A percentile compares a stretch with the other conserved stretches of the same genome.
Evolutionary conservation across 92 coral and sea anemone species (phyloP).

Genomic region (Nematostella vectensis): DNA sequence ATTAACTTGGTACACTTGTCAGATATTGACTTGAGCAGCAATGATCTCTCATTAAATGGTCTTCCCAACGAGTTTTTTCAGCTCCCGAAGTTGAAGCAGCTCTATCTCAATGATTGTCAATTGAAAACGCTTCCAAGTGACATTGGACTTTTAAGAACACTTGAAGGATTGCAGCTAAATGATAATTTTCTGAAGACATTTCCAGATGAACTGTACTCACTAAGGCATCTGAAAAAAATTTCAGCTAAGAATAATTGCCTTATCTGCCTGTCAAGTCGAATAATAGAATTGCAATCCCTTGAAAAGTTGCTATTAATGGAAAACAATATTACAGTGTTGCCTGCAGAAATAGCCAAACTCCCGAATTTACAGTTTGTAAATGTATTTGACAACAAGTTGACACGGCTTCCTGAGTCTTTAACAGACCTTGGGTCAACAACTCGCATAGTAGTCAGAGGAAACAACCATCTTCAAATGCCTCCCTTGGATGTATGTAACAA

Average conservation of each 20-base stretch:
- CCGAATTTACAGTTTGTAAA: slow-evolving; percentile 39
- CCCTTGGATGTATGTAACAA: slow-evolving; percentile 70
- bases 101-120: slow-evolving; percentile 59
- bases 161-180: slow-evolving; percentile 57
- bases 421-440: slow-evolving; percentile 36
- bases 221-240: slow-evolving; percentile 50
- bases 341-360: slow-evolving; percentile 61
- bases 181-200: slow-evolving; percentile 40
- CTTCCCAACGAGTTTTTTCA: slow-evolving; percentile 51
- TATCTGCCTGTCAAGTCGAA: slow-evolving; percentile 41
- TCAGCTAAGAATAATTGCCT: slow-evolving; percentile 45
- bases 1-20: slow-evolving; percentile 28
- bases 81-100: slow-evolving; percentile 44
- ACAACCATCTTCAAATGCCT: slow-evolving; percentile 65
- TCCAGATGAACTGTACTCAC: slow-evolving; percentile 61
- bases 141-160: slow-evolving; percentile 47
- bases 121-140: slow-evolving; percentile 46
- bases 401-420: slow-evolving; percentile 69
- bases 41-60: slow-evolving; percentile 29
- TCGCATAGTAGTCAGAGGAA: slow-evolving; percentile 45
- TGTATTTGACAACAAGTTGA: slow-evolving; percentile 66
- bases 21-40: slow-evolving; percentile 69
- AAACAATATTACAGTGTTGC: slow-evolving; percentile 56
- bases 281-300: slow-evolving; percentile 41
- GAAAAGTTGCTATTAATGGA: slow-evolving; percentile 50